These are phyloP conservation scores for Acholoe squamosa DNA, from an alignment of 2,888 invertebrate species.

Conservation along the genomic window DNA sequence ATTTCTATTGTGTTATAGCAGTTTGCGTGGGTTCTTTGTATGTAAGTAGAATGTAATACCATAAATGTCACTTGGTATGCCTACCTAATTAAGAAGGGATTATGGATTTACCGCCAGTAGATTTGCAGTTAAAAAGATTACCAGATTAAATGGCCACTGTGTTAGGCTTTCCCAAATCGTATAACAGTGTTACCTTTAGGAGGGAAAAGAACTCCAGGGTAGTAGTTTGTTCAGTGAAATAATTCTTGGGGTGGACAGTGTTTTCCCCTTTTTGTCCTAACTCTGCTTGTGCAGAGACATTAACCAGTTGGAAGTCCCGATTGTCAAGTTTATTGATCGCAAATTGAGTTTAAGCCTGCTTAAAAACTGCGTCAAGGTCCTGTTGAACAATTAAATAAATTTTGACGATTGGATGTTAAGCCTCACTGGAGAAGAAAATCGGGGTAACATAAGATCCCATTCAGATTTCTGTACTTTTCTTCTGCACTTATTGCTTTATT, in stretches of 20 bases:
- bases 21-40: neutral
- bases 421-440: constrained; percentile 43
- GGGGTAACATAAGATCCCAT: constrained; percentile 45
- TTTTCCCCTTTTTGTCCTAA: neutral
- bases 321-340: constrained; percentile 47
- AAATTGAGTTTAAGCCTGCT: neutral
- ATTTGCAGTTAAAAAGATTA: neutral
- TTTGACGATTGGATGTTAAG: constrained; percentile 48
- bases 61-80: neutral
- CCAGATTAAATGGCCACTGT: neutral
- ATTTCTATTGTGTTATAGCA: neutral
- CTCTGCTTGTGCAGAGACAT: constrained; percentile 10
- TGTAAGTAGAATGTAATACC: constrained; percentile 25
- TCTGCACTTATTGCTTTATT: constrained; percentile 33
- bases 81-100: constrained; percentile 8
- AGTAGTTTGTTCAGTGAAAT: neutral
- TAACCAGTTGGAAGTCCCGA: constrained; percentile 15
- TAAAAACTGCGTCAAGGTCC: neutral
- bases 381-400: constrained; percentile 48
- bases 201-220: neutral
- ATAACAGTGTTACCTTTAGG: constrained; percentile 8
- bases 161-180: neutral
- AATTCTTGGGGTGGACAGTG: neutral
- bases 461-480: constrained; percentile 37
- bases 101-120: neutral